Evolutionary conservation across 2,888 invertebrate species (phyloP).

Genomic region (Patella depressa): DNA sequence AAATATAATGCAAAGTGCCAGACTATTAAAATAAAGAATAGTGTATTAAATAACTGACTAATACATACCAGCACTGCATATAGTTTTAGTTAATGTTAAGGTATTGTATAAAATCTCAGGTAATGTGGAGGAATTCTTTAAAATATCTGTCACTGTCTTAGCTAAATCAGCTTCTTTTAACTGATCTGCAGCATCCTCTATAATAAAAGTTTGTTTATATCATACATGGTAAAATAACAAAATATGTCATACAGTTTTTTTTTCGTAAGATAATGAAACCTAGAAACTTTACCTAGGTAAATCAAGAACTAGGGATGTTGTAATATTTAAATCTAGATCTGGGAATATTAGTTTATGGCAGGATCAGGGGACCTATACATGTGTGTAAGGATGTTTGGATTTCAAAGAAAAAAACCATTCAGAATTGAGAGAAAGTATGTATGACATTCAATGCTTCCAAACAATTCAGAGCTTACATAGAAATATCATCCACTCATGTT

Average conservation of each 20-base stretch:
- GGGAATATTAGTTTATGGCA: no score
- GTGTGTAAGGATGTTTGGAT: no score
- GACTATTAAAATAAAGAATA: no score
- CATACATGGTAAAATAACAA: not conserved
- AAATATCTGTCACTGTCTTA: conserved; percentile 51
- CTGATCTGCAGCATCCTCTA: conserved; percentile 57
- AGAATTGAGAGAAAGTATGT: not conserved
- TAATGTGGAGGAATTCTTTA: conserved; percentile 52
- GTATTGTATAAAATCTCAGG: conserved; percentile 65
- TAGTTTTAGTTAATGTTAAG: conserved; percentile 55
- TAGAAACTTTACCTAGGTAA: no score
- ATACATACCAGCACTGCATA: conserved; percentile 51
- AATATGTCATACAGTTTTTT: no score
- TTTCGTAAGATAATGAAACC: no score
- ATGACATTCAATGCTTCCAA: not conserved
- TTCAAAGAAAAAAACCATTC: no score
- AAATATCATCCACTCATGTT: not conserved
- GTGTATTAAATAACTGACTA: no score
- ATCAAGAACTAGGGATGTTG: not conserved
- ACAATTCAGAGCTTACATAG: not conserved
- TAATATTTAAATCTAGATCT: no score
- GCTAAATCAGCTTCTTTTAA: conserved; percentile 59
- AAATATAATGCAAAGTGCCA: no score
- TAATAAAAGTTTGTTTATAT: conserved; percentile 4
- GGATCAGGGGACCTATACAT: no score